A percentile compares a stretch with the other conserved stretches of the same genome.
Conservation (phyloP, 2,797 vertebrate species). For the Peromyscus attwateri region DNA sequence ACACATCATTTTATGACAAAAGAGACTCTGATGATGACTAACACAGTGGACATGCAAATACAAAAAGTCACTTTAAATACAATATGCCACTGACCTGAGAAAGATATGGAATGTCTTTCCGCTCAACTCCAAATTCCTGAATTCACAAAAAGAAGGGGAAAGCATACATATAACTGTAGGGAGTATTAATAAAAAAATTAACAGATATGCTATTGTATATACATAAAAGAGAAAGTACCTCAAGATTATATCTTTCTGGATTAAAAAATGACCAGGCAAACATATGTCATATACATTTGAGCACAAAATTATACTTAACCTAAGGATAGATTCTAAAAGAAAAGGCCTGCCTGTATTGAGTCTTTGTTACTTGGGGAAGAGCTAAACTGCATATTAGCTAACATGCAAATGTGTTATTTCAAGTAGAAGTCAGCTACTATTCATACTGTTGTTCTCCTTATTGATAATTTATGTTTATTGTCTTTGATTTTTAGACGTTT, state of each 20-base stretch:
- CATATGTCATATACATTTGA: neutral
- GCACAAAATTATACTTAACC: neutral
- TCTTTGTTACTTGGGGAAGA: constrained; percentile 44
- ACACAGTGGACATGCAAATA: constrained; percentile 60
- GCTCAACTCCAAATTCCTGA: constrained; percentile 99
- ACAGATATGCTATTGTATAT: constrained; percentile 60
- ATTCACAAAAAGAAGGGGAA: constrained; percentile 89
- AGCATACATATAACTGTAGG: constrained; percentile 82
- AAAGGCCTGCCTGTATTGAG: neutral
- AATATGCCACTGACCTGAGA: constrained; percentile 95
- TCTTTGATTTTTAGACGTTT: neutral
- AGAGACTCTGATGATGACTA: constrained; percentile 86
- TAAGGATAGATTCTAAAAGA: constrained; percentile 13
- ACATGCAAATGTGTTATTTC: constrained; percentile 7
- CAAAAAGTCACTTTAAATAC: constrained; percentile 85
- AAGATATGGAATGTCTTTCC: constrained; percentile 97
- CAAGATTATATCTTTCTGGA: constrained; percentile 72
- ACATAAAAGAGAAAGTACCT: constrained; percentile 64
- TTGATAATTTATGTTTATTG: neutral
- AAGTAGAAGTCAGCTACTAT: neutral
- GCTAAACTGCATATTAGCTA: neutral
- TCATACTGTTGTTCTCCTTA: neutral
- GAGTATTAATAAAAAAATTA: constrained; percentile 77
- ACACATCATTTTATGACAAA: constrained; percentile 79
- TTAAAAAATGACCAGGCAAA: neutral